A percentile compares a stretch with the other conserved stretches of the same genome.
These are phyloP conservation scores for Xenopus petersii DNA, from an alignment of 2,797 vertebrate genomes.

Conservation along the genomic window DNA sequence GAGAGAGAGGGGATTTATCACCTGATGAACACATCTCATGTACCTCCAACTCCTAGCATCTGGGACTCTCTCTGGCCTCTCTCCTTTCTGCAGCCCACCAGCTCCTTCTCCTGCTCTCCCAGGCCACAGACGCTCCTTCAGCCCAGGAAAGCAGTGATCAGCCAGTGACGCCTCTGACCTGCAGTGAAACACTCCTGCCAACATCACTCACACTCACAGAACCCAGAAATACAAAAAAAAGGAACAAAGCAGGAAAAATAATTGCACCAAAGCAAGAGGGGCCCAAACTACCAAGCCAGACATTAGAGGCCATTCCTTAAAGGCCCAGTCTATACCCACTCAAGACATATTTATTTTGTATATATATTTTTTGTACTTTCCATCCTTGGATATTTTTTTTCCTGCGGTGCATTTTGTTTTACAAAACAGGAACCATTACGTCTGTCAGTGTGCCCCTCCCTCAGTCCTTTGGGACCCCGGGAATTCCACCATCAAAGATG, in stretches of 20 bases:
- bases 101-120: not conserved
- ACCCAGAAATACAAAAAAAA: not conserved
- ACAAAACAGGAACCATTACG: constrained; percentile 41
- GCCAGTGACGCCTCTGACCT: not conserved
- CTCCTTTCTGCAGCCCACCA: constrained; percentile 1
- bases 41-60: constrained; percentile 18
- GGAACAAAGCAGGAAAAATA: too few relatives aligned
- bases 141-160: not conserved
- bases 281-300: not conserved
- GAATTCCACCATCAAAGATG: constrained; percentile 62
- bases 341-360: not conserved
- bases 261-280: too few relatives aligned
- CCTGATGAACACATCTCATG: constrained; percentile 33
- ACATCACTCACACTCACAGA: constrained; percentile 3
- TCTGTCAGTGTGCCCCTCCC: constrained; percentile 9
- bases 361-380: constrained; percentile 8
- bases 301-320: not conserved
- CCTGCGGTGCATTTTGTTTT: not conserved
- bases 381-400: constrained; percentile 23
- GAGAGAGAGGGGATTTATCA: constrained; percentile 40
- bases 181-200: not conserved
- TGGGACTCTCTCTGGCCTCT: constrained; percentile 26
- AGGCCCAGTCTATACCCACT: too few relatives aligned
- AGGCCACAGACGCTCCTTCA: constrained; percentile 1
- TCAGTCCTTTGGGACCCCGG: constrained; percentile 24